A percentile compares a stretch with the other conserved stretches of the same genome.
These are phyloP conservation scores for Romanomermis culicivorax DNA, from an alignment of 2,888 invertebrate species.

Conservation along the genomic window DNA sequence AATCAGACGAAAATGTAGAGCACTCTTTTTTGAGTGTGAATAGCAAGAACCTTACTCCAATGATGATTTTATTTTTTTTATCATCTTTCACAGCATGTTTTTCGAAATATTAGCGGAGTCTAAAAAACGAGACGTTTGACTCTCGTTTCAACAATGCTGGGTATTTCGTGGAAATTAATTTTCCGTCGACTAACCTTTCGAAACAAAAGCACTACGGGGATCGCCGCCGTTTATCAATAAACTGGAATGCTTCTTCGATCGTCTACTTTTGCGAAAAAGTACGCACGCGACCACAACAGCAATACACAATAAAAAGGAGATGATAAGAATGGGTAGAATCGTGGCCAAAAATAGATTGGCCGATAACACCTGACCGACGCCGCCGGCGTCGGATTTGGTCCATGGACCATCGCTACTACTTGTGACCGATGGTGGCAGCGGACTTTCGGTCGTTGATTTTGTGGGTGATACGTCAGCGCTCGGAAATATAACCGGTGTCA, in stretches of 20 bases:
- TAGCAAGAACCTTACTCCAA: too few relatives aligned
- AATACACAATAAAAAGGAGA: conserved; percentile 57
- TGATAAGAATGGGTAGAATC: conserved; percentile 58
- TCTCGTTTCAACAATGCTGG: too few relatives aligned
- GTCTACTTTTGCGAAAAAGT: conserved; percentile 51
- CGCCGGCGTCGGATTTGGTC: neutral
- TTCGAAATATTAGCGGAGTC: too few relatives aligned
- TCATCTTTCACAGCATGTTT: too few relatives aligned
- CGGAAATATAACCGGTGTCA: neutral
- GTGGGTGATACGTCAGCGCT: neutral
- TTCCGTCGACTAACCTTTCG: too few relatives aligned
- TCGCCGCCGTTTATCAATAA: conserved; percentile 15
- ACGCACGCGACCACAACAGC: conserved; percentile 69
- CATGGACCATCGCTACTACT: neutral
- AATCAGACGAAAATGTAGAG: too few relatives aligned
- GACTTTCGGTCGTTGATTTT: too few relatives aligned
- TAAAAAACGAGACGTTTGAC: too few relatives aligned
- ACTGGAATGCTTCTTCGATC: conserved; percentile 51
- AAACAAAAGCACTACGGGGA: conserved; percentile 25
- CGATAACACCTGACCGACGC: neutral
- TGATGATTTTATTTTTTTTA: too few relatives aligned
- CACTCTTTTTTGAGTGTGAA: too few relatives aligned
- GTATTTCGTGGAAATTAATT: too few relatives aligned
- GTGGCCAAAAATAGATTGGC: conserved; percentile 45
- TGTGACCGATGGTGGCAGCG: too few relatives aligned